Percentiles rank a stretch among this genome's conserved stretches.
These are phyloP conservation scores for Rutilus rutilus DNA, from an alignment of 2,113 vertebrate species.

Conservation along the genomic window DNA sequence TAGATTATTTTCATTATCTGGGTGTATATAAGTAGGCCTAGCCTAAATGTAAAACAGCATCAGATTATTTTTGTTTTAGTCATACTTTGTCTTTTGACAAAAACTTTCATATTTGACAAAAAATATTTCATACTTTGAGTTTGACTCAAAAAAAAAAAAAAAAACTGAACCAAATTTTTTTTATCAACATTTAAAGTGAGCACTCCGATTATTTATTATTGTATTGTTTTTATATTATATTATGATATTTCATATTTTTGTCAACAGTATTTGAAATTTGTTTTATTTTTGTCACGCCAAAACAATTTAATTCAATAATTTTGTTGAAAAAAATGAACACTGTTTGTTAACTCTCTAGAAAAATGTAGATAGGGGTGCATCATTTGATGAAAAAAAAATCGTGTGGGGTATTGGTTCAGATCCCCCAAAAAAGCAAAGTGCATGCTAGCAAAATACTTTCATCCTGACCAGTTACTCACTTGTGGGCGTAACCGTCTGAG, in stretches of 20 bases:
- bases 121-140: neutral
- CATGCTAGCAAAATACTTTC: neutral
- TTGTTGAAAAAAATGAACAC: neutral
- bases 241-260: neutral
- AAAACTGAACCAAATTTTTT: too few relatives aligned
- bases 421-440: neutral
- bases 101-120: neutral
- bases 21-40: neutral
- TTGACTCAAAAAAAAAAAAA: neutral
- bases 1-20: neutral
- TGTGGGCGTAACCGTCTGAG: slow-evolving; percentile 89
- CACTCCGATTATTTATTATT: neutral
- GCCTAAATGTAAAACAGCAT: neutral
- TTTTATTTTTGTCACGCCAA: neutral
- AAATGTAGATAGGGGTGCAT: neutral
- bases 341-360: neutral
- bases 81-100: neutral
- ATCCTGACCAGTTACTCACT: slow-evolving; percentile 80
- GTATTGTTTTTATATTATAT: neutral
- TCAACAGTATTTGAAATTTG: neutral
- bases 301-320: neutral
- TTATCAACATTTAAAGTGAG: neutral
- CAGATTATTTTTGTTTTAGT: neutral
- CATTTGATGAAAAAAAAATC: neutral
- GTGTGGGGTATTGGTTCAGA: neutral